Conservation (phyloP, 2,113 vertebrate species). For the Vombatus ursinus region DNA sequence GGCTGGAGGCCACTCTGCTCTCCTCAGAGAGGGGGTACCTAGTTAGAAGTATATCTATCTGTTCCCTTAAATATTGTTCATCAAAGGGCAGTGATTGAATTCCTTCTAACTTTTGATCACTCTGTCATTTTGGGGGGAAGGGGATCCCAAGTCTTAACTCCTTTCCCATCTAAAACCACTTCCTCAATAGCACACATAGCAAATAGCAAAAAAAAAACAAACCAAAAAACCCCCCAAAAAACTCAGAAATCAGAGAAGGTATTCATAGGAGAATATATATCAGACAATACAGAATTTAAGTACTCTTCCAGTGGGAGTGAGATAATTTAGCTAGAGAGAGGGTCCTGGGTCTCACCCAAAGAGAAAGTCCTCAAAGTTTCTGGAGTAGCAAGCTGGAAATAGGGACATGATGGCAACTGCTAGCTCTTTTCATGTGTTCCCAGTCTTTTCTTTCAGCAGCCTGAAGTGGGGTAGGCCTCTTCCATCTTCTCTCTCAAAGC, state of each 20-base stretch:
- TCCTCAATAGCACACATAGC: not conserved
- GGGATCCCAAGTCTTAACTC: not conserved
- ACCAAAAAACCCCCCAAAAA: too few species aligned
- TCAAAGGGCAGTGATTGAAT: not conserved
- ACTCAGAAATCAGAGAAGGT: not conserved
- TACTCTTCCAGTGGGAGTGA: not conserved
- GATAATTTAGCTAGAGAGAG: not conserved
- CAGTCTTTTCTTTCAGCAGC: not conserved
- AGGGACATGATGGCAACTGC: not conserved
- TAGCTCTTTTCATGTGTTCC: not conserved
- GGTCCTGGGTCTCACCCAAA: not conserved
- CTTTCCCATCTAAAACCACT: not conserved
- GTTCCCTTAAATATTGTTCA: not conserved
- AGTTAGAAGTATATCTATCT: not conserved
- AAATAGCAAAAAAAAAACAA: not conserved
- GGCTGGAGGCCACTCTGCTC: not conserved
- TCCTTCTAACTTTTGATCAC: not conserved
- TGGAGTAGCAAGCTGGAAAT: not conserved
- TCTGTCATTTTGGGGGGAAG: not conserved
- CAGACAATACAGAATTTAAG: not conserved
- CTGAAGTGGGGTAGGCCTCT: too few species aligned
- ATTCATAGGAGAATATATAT: not conserved
- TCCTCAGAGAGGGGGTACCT: not conserved
- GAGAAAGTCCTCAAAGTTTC: not conserved
- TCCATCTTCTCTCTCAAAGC: not conserved